Percentiles rank a stretch among this genome's conserved stretches.
Evolutionary conservation across 1,140 invertebrate genomes (phyloP).

Genomic region (Drosophila mojavensis): DNA sequence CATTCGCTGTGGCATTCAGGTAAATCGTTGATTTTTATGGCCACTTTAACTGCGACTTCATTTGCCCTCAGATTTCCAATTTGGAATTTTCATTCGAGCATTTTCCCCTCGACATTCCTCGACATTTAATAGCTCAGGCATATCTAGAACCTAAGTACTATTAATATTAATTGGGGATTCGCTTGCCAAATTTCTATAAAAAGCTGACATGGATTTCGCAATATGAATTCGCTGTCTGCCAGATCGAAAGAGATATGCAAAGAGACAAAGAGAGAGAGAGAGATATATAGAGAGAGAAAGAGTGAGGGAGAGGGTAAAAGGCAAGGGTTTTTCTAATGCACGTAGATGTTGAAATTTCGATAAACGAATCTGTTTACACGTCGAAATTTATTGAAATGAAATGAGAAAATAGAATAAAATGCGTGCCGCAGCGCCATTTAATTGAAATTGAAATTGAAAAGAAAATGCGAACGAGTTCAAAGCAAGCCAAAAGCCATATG

Average conservation of each 20-base stretch:
- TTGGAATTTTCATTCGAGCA: conserved; percentile 4
- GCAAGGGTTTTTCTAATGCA: conserved; percentile 46
- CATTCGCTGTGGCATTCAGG: conserved; percentile 3
- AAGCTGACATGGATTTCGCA: conserved; percentile 49
- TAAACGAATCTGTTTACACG: conserved; percentile 84
- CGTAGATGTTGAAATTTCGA: conserved; percentile 83
- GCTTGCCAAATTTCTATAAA: conserved; percentile 60
- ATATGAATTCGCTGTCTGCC: conserved; percentile 36
- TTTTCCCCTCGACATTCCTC: conserved; percentile 1
- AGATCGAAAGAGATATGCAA: conserved; percentile 4
- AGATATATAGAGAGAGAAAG: no score
- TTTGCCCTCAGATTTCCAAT: neutral
- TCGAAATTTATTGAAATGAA: conserved; percentile 75
- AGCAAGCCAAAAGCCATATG: conserved; percentile 28
- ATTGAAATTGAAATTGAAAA: conserved; percentile 68
- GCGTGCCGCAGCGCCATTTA: conserved; percentile 77
- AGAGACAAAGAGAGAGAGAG: neutral
- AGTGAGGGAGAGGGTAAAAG: neutral
- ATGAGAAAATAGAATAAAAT: conserved; percentile 32
- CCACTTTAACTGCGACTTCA: conserved; percentile 19
- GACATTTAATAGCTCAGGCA: neutral
- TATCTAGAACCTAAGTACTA: neutral
- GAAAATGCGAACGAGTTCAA: conserved; percentile 40
- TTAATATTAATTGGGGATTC: neutral
- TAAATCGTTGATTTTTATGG: conserved; percentile 32